Conservation (phyloP, 2,797 vertebrate species). For the Leptatherina wallacei region DNA sequence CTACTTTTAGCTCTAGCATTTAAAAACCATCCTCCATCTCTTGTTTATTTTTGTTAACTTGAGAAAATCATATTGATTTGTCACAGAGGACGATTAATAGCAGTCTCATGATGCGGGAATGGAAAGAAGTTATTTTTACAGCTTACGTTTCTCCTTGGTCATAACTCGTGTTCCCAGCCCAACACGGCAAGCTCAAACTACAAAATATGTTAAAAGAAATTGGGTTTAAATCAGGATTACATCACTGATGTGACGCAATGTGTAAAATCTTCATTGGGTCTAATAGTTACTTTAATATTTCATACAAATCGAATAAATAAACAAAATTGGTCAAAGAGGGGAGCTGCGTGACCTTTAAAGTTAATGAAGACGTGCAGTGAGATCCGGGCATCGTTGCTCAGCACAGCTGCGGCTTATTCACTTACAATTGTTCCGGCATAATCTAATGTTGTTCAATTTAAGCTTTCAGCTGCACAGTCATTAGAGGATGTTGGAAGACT, state of each 20-base stretch:
- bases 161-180: constrained; percentile 19
- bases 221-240: constrained; percentile 28
- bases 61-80: constrained; percentile 70
- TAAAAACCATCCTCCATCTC: constrained; percentile 31
- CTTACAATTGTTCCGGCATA: background rate
- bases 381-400: background rate
- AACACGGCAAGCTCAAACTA: constrained; percentile 41
- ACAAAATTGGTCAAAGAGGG: background rate
- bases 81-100: constrained; percentile 21
- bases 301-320: constrained; percentile 3
- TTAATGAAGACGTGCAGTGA: background rate
- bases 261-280: constrained; percentile 27
- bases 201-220: constrained; percentile 6
- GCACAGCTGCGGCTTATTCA: background rate
- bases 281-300: constrained; percentile 20
- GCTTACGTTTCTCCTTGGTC: background rate
- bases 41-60: constrained; percentile 38
- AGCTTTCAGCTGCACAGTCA: constrained; percentile 19
- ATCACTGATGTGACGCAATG: background rate
- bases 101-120: background rate
- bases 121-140: constrained; percentile 4
- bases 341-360: constrained; percentile 10
- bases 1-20: constrained; percentile 37
- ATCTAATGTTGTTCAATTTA: constrained; percentile 7
- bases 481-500: constrained; percentile 7